A percentile compares a stretch with the other conserved stretches of the same genome.
Conservation (phyloP, 1,140 invertebrate genomes). For the Drosophila pseudoananassae region DNA sequence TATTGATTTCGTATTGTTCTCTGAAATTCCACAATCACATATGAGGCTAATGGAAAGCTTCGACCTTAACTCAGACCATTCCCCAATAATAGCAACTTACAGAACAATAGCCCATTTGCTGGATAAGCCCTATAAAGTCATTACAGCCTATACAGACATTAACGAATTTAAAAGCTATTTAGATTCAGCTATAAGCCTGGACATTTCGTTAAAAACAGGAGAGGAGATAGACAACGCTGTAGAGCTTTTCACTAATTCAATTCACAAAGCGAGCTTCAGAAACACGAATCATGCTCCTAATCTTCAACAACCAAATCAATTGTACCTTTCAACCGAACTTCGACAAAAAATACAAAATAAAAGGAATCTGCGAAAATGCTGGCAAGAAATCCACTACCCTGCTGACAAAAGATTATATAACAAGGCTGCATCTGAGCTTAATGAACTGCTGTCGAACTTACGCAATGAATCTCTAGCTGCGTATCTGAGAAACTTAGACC, state of each 20-base stretch:
- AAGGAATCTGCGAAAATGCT: too few relatives aligned
- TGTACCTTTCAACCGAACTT: background rate
- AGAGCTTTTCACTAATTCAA: slow-evolving; percentile 42
- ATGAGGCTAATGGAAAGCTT: slow-evolving; percentile 14
- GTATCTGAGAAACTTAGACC: too few relatives aligned
- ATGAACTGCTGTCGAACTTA: too few relatives aligned
- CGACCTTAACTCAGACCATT: slow-evolving; percentile 38
- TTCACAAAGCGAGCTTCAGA: slow-evolving; percentile 8
- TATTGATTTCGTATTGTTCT: slow-evolving; percentile 76
- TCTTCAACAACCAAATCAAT: slow-evolving; percentile 1
- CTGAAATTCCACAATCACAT: slow-evolving; percentile 46
- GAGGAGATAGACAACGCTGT: slow-evolving; percentile 36
- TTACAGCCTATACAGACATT: slow-evolving; percentile 3
- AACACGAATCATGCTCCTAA: background rate
- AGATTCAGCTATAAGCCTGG: slow-evolving; percentile 26
- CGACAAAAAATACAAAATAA: background rate
- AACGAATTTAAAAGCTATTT: slow-evolving; percentile 13
- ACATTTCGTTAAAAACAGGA: slow-evolving; percentile 33
- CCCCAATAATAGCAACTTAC: slow-evolving; percentile 9
- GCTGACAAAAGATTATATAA: too few relatives aligned
- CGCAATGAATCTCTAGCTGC: too few relatives aligned
- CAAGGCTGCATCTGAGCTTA: too few relatives aligned
- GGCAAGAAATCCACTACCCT: too few relatives aligned
- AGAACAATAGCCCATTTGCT: background rate
- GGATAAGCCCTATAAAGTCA: slow-evolving; percentile 4